phyloP scores from a whole-genome alignment of 2,888 invertebrate species.

The Idaea biselata region DNA sequence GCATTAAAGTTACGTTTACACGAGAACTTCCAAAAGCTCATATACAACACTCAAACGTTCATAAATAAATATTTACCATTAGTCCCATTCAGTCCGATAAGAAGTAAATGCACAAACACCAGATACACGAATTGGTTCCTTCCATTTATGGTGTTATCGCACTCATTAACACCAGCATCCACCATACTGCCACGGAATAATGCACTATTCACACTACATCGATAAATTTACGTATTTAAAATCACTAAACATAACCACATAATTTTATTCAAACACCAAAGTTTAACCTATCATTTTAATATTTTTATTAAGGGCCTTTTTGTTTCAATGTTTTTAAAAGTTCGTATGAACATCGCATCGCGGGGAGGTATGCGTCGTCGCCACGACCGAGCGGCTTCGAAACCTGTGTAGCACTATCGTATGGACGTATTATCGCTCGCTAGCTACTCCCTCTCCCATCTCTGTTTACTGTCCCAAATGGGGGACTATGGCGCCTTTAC shows the following conservation, averaged over 20 bases:
- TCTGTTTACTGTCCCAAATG: constrained; percentile 73
- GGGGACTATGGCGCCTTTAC: constrained; percentile 68
- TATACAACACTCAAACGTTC: background rate
- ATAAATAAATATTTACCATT: constrained; percentile 63
- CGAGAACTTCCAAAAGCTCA: background rate
- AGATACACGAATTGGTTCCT: constrained; percentile 77
- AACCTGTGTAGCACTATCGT: constrained; percentile 69
- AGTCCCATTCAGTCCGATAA: constrained; percentile 77
- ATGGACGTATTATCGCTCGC: constrained; percentile 5
- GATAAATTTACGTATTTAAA: constrained; percentile 69
- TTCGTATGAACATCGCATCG: constrained; percentile 49
- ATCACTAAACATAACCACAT: constrained; percentile 34
- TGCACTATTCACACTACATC: constrained; percentile 61
- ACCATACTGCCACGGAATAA: constrained; percentile 77
- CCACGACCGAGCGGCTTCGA: constrained; percentile 62
- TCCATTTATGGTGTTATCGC: constrained; percentile 75
- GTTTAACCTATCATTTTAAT: constrained; percentile 13
- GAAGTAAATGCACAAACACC: constrained; percentile 75
- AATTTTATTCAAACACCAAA: constrained; percentile 21
- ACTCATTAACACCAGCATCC: constrained; percentile 77
- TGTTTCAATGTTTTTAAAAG: constrained; percentile 40
- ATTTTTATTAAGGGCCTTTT: constrained; percentile 36
- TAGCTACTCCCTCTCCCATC: constrained; percentile 66
- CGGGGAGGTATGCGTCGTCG: constrained; percentile 39
- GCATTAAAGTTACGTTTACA: background rate